These are phyloP conservation scores for Drosophila picticornis DNA, from an alignment of 2,888 invertebrate genomes.

Conservation along the genomic window DNA sequence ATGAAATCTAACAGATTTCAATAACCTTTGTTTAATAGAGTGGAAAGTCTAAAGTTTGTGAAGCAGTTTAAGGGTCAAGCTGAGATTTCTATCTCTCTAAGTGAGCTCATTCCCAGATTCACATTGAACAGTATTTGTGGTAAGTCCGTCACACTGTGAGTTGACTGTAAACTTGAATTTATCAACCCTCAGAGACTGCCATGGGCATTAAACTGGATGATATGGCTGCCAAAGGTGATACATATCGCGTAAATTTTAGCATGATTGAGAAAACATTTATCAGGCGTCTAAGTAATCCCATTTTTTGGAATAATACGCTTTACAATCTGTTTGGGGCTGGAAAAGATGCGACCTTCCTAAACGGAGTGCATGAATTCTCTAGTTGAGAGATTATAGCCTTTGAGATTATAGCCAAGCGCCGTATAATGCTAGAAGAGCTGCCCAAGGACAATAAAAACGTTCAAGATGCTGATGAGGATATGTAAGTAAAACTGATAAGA, in stretches of 20 bases:
- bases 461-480: conserved; percentile 45
- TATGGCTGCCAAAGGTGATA: conserved; percentile 71
- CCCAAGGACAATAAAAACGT: conserved; percentile 1
- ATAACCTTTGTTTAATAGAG: conserved; percentile 37
- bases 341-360: conserved; percentile 47
- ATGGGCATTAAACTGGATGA: conserved; percentile 79
- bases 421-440: conserved; percentile 55
- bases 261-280: conserved; percentile 73
- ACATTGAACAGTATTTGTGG: conserved; percentile 81
- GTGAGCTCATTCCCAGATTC: conserved; percentile 77
- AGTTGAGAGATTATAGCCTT: no score
- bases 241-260: conserved; percentile 69
- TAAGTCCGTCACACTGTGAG: conserved; percentile 25
- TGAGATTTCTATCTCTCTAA: conserved; percentile 57
- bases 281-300: conserved; percentile 70
- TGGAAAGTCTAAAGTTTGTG: conserved; percentile 78
- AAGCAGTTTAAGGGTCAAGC: conserved; percentile 47
- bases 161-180: background rate
- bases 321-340: conserved; percentile 60
- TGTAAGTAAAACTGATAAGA: conserved; percentile 25
- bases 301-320: conserved; percentile 50
- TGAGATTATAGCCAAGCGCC: conserved; percentile 77
- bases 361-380: conserved; percentile 75
- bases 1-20: background rate
- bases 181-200: conserved; percentile 70